Evolutionary conservation across 2,113 vertebrate species (phyloP).

Genomic region (Callospermophilus lateralis): DNA sequence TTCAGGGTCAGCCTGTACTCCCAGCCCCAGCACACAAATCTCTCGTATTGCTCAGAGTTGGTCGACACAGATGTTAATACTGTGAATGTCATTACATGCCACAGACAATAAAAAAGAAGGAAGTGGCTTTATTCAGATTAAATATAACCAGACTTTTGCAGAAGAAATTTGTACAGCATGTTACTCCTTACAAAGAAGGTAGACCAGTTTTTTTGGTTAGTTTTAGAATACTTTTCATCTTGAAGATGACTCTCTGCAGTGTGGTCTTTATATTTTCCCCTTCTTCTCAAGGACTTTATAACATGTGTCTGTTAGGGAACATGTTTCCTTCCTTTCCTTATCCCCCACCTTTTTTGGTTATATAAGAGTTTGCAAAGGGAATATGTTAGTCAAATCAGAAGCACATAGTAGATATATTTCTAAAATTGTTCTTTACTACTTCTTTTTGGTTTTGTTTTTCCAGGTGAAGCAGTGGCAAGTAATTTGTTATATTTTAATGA

Average conservation of each 20-base stretch:
- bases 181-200: not conserved
- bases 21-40: too few species aligned
- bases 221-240: not conserved
- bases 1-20: not conserved
- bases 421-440: slow-evolving; percentile 38
- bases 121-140: not conserved
- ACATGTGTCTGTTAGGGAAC: not conserved
- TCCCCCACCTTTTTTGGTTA: not conserved
- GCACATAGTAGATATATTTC: not conserved
- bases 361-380: not conserved
- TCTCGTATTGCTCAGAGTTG: not conserved
- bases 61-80: not conserved
- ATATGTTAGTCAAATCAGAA: not conserved
- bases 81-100: not conserved
- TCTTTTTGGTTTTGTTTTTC: slow-evolving; percentile 40
- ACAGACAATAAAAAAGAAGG: not conserved
- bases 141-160: slow-evolving; percentile 35
- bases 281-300: not conserved
- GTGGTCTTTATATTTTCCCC: not conserved
- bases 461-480: not conserved
- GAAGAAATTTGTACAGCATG: not conserved
- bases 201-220: not conserved
- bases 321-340: not conserved
- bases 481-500: slow-evolving; percentile 28
- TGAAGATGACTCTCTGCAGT: not conserved